Evolutionary conservation across 1,140 invertebrate genomes (phyloP), one percentile per base, ranked within the genome.

Genomic region (Sinonovacula constricta): DNA sequence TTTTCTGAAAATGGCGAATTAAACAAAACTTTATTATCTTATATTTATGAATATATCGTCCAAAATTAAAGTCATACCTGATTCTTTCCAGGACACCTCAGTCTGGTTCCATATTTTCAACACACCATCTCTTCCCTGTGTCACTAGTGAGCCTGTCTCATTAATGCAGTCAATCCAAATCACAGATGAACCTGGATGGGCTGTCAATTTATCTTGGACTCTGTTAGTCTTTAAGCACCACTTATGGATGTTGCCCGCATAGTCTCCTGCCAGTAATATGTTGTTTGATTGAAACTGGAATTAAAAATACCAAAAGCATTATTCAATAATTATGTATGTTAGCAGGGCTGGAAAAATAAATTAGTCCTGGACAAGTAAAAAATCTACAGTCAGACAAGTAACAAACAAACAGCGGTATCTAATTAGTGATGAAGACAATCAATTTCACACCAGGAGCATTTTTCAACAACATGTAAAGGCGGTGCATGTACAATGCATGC

Each of bases 101-200:
- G 33, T 65, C 30, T 12, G 34, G 26, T 56, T 22, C 83, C 83
- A 84, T 1, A 79, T 26, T 60, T 78, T 82, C 14, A 82, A 26
- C 33, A 33, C 34, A 45, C 83, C 81, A 76, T 84, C 80, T 79
- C 81, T 69, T 18, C 83, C 83, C 14, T 82, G 80, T 24, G 77
- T 79, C 22, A 84, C 3, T 4, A 82, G 10, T 18, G 24, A 12
- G n/a, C 15, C 24, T 12, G 53, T 31, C 22, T 39, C 65, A 10
- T 12, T 14, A 22, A 45, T 63, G 45, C 56, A 45, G 18, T 57
- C 72, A 3, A 76, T 15, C 66, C 72, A 81, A 2, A 76, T 33
- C 12, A 80, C 51, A 54, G 69, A 60, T 22, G 53, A 18, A 10
- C 53, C 62, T 7, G 31, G 31, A 34, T 76, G 72, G 10, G 72